Percentiles rank a stretch among this genome's conserved stretches.
Conservation (phyloP, 2,888 invertebrate species). For the Oscheius myriophilus region DNA sequence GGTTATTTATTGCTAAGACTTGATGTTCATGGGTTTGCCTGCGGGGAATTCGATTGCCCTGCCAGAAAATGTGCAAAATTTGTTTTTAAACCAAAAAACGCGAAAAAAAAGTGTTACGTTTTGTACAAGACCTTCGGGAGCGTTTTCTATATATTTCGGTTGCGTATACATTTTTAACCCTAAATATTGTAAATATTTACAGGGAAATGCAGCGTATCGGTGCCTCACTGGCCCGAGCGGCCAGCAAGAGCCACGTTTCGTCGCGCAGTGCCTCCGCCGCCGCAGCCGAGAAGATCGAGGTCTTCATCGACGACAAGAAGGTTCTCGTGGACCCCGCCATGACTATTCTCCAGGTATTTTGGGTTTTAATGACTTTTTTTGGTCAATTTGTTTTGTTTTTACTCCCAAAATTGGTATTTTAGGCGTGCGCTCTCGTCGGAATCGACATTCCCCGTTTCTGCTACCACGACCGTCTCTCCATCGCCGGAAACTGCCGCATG, state of each 20-base stretch:
- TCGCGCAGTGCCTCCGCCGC: constrained; percentile 35
- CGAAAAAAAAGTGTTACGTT: too few relatives aligned
- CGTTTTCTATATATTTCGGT: too few relatives aligned
- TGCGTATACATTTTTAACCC: too few relatives aligned
- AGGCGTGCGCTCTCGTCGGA: constrained; percentile 84
- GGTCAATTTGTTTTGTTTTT: neutral
- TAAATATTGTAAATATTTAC: neutral
- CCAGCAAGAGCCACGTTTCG: constrained; percentile 5
- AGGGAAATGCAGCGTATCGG: constrained; percentile 52
- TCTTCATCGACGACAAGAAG: constrained; percentile 95
- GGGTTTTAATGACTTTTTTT: too few relatives aligned
- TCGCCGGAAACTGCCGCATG: constrained; percentile 99
- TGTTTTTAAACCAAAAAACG: too few relatives aligned
- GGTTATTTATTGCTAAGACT: too few relatives aligned
- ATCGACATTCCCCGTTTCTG: constrained; percentile 98
- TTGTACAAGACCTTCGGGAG: too few relatives aligned
- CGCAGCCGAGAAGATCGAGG: constrained; percentile 73
- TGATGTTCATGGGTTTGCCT: too few relatives aligned
- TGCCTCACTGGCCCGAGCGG: constrained; percentile 29
- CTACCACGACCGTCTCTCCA: constrained; percentile 96
- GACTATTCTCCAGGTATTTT: constrained; percentile 91
- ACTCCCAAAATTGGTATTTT: neutral
- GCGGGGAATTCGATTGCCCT: too few relatives aligned
- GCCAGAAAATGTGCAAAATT: too few relatives aligned
- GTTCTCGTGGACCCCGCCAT: constrained; percentile 94